Conservation (phyloP, 2,113 vertebrate species). For the Sinocyclocheilus anophthalmus region DNA sequence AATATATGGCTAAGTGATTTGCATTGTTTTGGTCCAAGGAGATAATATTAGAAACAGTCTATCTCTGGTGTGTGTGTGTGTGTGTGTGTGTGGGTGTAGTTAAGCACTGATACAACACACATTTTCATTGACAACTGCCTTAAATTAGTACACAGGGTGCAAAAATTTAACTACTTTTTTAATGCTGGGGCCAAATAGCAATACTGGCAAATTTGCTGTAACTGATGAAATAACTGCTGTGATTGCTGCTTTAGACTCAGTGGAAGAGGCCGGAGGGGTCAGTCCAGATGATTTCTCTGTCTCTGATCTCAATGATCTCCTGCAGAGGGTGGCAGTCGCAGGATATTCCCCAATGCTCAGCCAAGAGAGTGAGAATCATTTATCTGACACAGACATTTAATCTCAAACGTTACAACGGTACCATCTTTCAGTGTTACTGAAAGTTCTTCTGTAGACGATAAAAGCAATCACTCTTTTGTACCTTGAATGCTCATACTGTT, state of each 20-base stretch:
- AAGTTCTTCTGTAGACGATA: background rate
- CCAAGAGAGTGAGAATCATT: conserved; percentile 68
- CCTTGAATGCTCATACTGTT: background rate
- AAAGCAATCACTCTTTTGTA: background rate
- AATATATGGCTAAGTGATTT: background rate
- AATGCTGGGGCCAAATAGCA: too few species aligned
- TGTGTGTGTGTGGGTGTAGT: too few species aligned
- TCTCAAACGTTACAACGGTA: background rate
- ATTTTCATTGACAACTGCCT: background rate
- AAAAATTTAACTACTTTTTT: background rate
- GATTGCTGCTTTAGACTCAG: conserved; percentile 56
- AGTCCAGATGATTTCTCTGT: conserved; percentile 67
- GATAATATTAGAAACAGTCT: background rate
- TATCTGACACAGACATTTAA: background rate
- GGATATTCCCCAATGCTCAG: conserved; percentile 66
- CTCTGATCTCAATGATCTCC: conserved; percentile 64
- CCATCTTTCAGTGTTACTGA: background rate
- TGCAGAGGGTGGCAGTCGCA: conserved; percentile 63
- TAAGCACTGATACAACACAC: background rate
- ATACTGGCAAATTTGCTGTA: background rate
- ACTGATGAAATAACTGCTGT: background rate
- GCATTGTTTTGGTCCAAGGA: background rate
- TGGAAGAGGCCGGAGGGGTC: conserved; percentile 61
- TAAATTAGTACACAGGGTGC: background rate
- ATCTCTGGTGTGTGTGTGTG: too few species aligned